Conservation (phyloP, 2,888 invertebrate genomes). For the Watsonalla cultraria region DNA sequence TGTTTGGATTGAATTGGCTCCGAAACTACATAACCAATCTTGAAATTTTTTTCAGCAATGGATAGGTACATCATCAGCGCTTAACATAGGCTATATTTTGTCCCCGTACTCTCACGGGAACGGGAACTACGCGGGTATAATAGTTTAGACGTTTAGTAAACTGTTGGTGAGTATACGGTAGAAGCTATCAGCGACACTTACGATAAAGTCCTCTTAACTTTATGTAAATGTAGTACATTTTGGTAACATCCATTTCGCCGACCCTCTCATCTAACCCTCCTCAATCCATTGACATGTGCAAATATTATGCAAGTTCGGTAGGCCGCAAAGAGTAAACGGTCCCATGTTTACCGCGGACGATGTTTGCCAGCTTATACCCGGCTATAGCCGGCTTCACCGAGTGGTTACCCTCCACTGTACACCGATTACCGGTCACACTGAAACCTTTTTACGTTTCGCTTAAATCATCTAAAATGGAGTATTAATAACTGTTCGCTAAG, state of each 20-base stretch:
- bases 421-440: not conserved
- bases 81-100: too few relatives aligned
- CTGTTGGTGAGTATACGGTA: too few relatives aligned
- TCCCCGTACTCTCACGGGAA: too few relatives aligned
- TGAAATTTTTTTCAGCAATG: too few relatives aligned
- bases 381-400: too few relatives aligned
- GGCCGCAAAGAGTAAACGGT: not conserved
- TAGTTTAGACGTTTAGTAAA: too few relatives aligned
- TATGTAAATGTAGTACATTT: not conserved
- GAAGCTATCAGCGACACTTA: not conserved
- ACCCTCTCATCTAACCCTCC: not conserved
- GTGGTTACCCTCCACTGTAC: not conserved
- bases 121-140: too few relatives aligned
- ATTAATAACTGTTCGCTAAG: too few relatives aligned
- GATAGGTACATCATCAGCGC: too few relatives aligned
- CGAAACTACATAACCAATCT: too few relatives aligned
- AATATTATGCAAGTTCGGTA: not conserved
- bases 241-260: not conserved
- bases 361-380: not conserved
- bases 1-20: too few relatives aligned
- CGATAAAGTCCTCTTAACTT: not conserved
- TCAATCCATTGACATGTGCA: not conserved
- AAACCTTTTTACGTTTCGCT: not conserved
- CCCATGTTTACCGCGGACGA: not conserved
- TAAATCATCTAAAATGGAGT: not conserved